Evolutionary conservation across 2,888 invertebrate species (phyloP), one percentile per base, ranked within the genome.

Genomic region (Nephrocerus scutellatus): DNA sequence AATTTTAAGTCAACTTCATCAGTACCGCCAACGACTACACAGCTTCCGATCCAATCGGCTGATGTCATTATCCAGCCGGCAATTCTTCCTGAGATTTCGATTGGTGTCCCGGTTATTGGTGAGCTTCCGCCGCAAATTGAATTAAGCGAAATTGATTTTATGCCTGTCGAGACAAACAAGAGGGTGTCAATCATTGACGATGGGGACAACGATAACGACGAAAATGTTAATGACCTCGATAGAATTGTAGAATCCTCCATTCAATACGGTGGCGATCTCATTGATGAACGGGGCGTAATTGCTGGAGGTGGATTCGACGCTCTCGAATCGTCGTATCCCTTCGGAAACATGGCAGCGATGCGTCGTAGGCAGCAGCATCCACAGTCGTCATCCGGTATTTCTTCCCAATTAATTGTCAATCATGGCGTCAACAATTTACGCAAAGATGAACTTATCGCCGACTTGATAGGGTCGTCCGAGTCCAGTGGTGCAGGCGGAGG

Each of bases 91-190:
- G 66, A 66, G 38, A 50, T 67, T 52, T 59, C 67, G 3, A 65
- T 69, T 19, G 67, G 68, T 9, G 67, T 69, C 13, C 68, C 68
- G 1, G 64, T 69, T 3, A 70, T 70, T 40, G 69, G 64, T 3
- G 70, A 69, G 46, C 42, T 68, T 20, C 68, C 68, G 13, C 68
- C 68, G 13, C 70, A 68, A 52, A 67, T 70, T 41, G 67, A 68
- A 47, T 53, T 69, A 3, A 66, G 63, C 48, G 66, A 68, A 55
- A 65, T 68, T 46, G 68, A 67, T 50, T 67, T 59, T 41, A 60
- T 65, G 57, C 63, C 66, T 12, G 59, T 55, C 13, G 61, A 63
- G 37, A n/a, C n/a, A n/a, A n/a, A n/a, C n/a, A n/a, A n/a, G n/a
- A n/a, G n/a, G n/a, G n/a, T n/a, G n/a, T n/a, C n/a, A n/a, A n/a